Base-by-base conservation (phyloP, 2,113 vertebrate genomes). In the Chrysochloris asiatica region DNA sequence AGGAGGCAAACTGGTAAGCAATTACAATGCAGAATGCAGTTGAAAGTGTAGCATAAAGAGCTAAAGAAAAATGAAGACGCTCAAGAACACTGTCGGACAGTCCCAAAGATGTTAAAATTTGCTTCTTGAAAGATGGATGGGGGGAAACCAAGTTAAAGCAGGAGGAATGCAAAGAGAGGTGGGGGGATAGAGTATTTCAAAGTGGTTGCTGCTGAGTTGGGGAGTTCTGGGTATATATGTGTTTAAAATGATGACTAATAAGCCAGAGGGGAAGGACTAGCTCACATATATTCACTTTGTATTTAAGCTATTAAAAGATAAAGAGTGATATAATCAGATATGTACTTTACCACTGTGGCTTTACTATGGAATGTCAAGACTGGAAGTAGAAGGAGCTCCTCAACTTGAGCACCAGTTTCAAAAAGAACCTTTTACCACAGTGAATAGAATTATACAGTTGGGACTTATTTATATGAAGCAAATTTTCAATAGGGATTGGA, bases 341-440 rank as follows among this genome's bases (percentile, higher is more conserved):
- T 81, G 16, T 82, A 45, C 54, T 43, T 88, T 92, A 4, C 86
- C 24, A 75, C 4, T 56, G 22, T 84, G 36, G 71, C 10, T 82
- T 73, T 73, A 83, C 13, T 78, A 22, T 80, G 28, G 48, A 86
- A 88, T 47, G 17, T 73, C 54, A 94, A 84, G 84, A 88, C 5
- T 54, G 19, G 61, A 56, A 80, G 56, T 26, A 61, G 26, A 9
- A 1, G 1, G 9, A 77, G 13, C 59, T 90, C n/a, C 21, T 76
- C 41, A 94, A 90, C 8, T 63, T 80, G 81, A 80, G 24, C 65
- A n/a, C 38, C 41, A 54, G 21, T 41, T 41, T 77, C 30, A 85
- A 45, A 73, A 79, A 94, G 45, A 50, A 89, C 21, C 26, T 86
- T 9, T 78, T 88, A 28, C 43, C 16, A 89, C 38, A 52, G 13